These are phyloP conservation scores for Drosophila ironensis DNA, from an alignment of 1,140 invertebrate genomes.

Conservation along the genomic window DNA sequence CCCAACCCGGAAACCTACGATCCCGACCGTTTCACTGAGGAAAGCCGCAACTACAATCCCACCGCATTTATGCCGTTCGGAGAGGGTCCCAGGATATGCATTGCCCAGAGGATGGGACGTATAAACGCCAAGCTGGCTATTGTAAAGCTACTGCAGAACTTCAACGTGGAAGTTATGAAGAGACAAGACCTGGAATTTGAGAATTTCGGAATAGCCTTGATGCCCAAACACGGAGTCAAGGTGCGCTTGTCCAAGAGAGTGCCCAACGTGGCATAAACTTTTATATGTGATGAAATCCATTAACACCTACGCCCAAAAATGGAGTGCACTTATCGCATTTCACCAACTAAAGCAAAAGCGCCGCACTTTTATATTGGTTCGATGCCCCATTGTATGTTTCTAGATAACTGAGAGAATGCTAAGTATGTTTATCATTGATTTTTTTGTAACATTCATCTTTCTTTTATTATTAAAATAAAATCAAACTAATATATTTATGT, in stretches of 20 bases:
- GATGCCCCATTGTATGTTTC: too few relatives aligned
- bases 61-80: slow-evolving; percentile 86
- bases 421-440: too few relatives aligned
- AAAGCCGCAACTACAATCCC: slow-evolving; percentile 74
- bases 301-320: too few relatives aligned
- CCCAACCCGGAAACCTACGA: slow-evolving; percentile 86
- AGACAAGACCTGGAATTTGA: slow-evolving; percentile 46
- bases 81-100: slow-evolving; percentile 85
- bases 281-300: too few relatives aligned
- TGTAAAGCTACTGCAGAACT: slow-evolving; percentile 59
- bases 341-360: too few relatives aligned
- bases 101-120: slow-evolving; percentile 63
- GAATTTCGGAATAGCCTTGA: slow-evolving; percentile 41
- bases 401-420: too few relatives aligned
- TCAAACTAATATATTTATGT: too few relatives aligned
- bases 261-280: neutral
- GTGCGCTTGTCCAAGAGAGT: slow-evolving; percentile 57
- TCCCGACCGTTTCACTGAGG: slow-evolving; percentile 85
- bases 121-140: slow-evolving; percentile 59
- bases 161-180: slow-evolving; percentile 58
- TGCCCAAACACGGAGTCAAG: slow-evolving; percentile 59
- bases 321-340: too few relatives aligned
- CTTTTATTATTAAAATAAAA: neutral
- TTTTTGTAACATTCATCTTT: too few relatives aligned
- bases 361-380: too few relatives aligned